Evolutionary conservation across 2,113 vertebrate species (phyloP).

Genomic region (Zosterops japonicus): DNA sequence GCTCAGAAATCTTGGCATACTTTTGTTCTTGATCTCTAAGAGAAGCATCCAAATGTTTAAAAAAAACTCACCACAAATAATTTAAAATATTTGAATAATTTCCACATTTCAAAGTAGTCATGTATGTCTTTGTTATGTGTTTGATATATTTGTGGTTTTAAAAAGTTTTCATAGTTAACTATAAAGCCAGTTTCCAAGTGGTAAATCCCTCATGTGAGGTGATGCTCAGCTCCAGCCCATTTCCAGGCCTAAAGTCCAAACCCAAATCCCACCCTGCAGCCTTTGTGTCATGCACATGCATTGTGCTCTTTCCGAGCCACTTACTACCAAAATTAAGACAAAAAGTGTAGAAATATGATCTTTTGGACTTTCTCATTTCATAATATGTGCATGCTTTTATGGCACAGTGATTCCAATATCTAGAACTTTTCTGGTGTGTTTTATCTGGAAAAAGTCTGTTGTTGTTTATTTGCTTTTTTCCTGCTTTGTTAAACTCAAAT

Average conservation of each 20-base stretch:
- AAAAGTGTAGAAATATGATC: background rate
- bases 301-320: background rate
- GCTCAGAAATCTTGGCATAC: background rate
- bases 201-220: background rate
- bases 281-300: background rate
- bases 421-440: background rate
- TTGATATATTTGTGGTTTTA: background rate
- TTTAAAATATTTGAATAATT: background rate
- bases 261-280: background rate
- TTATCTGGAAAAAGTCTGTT: background rate
- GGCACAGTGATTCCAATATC: background rate
- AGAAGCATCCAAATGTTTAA: background rate
- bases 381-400: background rate
- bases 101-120: background rate
- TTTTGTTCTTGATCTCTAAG: background rate
- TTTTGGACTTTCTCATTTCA: background rate
- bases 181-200: background rate
- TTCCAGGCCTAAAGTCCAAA: background rate
- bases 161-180: background rate
- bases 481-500: background rate
- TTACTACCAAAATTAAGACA: background rate
- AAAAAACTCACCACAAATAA: background rate
- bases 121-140: background rate
- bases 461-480: constrained; percentile 24
- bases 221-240: background rate